Conservation (phyloP, 2,797 vertebrate species). For the Chrosomus eos region DNA sequence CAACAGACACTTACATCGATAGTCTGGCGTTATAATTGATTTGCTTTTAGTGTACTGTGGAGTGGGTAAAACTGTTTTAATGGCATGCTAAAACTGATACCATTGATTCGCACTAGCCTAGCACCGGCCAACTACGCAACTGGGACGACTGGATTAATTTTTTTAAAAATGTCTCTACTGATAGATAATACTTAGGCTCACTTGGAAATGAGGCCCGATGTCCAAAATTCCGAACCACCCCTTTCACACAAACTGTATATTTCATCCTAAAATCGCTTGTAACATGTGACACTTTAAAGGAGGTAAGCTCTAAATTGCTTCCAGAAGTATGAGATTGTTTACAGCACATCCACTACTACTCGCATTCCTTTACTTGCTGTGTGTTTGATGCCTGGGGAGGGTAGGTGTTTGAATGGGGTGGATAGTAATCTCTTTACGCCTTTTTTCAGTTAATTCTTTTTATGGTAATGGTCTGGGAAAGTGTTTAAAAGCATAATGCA, state of each 20-base stretch:
- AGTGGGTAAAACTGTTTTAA: too few relatives aligned
- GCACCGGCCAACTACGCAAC: too few relatives aligned
- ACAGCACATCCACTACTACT: background rate
- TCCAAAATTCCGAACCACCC: too few relatives aligned
- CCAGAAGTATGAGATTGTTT: constrained; percentile 6
- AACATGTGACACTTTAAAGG: constrained; percentile 10
- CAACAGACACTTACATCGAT: too few relatives aligned
- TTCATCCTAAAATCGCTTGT: background rate
- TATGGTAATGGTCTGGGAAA: background rate
- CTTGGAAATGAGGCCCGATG: too few relatives aligned
- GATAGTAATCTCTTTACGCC: background rate
- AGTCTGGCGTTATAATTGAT: too few relatives aligned
- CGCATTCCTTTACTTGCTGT: background rate
- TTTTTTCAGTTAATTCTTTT: background rate
- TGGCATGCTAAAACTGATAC: too few relatives aligned
- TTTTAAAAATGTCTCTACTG: too few relatives aligned
- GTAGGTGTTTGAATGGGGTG: constrained; percentile 3
- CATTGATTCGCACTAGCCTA: too few relatives aligned
- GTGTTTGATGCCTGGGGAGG: constrained; percentile 8
- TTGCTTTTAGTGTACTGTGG: too few relatives aligned
- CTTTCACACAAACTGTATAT: constrained; percentile 1
- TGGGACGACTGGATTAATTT: too few relatives aligned
- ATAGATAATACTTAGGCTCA: too few relatives aligned
- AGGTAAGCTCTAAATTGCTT: constrained; percentile 17
- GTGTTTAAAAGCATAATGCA: background rate